A percentile compares a stretch with the other conserved stretches of the same genome.
Evolutionary conservation across 2,888 invertebrate genomes (phyloP).

Genomic region (Melanchra persicariae): DNA sequence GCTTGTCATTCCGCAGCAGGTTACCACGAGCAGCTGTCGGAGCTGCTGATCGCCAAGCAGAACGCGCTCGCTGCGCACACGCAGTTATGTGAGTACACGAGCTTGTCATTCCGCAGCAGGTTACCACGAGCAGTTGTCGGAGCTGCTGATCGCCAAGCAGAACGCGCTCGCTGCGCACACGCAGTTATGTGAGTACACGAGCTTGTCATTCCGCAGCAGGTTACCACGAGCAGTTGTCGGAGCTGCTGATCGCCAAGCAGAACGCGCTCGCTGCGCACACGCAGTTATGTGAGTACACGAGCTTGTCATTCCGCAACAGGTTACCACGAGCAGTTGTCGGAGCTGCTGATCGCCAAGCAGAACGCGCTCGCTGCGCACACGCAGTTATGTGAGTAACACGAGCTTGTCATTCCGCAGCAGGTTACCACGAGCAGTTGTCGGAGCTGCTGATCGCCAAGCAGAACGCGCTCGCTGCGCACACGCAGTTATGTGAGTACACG

Average conservation of each 20-base stretch:
- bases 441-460: slow-evolving; percentile 87
- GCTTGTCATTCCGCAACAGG: too few species aligned
- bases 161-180: slow-evolving; percentile 88
- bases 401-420: too few species aligned
- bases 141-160: slow-evolving; percentile 87
- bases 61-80: slow-evolving; percentile 88
- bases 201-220: slow-evolving; percentile 68
- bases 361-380: slow-evolving; percentile 88
- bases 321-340: slow-evolving; percentile 80
- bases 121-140: slow-evolving; percentile 80
- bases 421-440: slow-evolving; percentile 77
- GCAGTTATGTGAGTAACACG: slow-evolving; percentile 86
- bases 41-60: slow-evolving; percentile 87
- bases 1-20: slow-evolving; percentile 68
- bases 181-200: slow-evolving; percentile 84
- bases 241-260: slow-evolving; percentile 87
- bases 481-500: too few species aligned
- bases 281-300: slow-evolving; percentile 84
- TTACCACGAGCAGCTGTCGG: slow-evolving; percentile 80
- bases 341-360: slow-evolving; percentile 87
- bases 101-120: slow-evolving; percentile 68
- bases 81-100: slow-evolving; percentile 84
- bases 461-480: slow-evolving; percentile 87
- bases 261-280: slow-evolving; percentile 88
- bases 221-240: slow-evolving; percentile 80